These are phyloP conservation scores for Pangasius mekongensis DNA, from an alignment of 2,797 vertebrate genomes.

Conservation along the genomic window DNA sequence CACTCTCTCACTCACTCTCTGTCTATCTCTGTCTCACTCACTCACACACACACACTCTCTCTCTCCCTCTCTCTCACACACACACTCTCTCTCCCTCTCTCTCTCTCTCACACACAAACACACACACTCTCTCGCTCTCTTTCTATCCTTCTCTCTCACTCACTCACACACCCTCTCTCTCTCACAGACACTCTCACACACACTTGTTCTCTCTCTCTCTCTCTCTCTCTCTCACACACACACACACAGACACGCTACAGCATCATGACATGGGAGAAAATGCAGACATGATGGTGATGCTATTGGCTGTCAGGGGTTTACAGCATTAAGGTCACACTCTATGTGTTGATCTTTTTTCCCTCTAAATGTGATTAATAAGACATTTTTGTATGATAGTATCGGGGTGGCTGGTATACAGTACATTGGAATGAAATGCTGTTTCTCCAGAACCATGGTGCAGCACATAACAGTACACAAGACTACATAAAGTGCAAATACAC, in stretches of 20 bases:
- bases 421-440: neutral
- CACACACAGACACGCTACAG: neutral
- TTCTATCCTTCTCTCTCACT: no score
- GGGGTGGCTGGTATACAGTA: neutral
- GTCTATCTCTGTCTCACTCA: no score
- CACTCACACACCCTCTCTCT: neutral
- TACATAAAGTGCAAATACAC: no score
- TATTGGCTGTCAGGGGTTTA: slow-evolving; percentile 2
- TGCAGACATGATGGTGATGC: neutral
- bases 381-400: neutral
- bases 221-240: neutral
- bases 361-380: neutral
- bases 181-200: neutral
- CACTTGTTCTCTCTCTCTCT: no score
- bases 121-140: neutral
- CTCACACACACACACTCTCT: no score
- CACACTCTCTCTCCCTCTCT: neutral
- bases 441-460: neutral
- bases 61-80: neutral
- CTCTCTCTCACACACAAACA: neutral
- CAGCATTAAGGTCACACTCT: neutral
- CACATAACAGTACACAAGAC: neutral
- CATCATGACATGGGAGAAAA: slow-evolving; percentile 26
- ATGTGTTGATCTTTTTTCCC: neutral
- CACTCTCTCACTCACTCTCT: no score